Evolutionary conservation across 1,140 invertebrate genomes (phyloP).

Genomic region (Ephestia elutella): DNA sequence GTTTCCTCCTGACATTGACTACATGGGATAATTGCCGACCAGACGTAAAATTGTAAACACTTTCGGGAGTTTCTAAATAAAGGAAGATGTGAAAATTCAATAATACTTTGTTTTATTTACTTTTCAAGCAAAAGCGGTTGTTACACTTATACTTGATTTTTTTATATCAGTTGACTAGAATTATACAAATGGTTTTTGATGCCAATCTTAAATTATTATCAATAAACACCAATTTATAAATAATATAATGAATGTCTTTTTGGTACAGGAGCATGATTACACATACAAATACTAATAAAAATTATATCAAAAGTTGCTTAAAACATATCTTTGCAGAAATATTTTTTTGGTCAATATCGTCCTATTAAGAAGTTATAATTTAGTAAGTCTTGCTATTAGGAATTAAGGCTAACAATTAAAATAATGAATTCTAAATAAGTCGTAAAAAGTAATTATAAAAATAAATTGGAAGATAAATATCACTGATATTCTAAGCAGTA

Average conservation of each 20-base stretch:
- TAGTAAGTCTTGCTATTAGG: too few species aligned
- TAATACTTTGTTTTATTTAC: constrained; percentile 4
- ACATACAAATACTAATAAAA: background rate
- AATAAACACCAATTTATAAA: too few species aligned
- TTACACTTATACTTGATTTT: background rate
- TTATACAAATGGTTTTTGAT: too few species aligned
- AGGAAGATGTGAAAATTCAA: background rate
- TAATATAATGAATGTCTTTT: background rate
- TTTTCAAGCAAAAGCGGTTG: background rate
- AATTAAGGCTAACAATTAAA: background rate
- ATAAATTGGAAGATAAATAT: constrained; percentile 1
- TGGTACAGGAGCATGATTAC: background rate
- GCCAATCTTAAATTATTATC: too few species aligned
- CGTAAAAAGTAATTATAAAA: background rate
- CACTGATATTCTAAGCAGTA: background rate
- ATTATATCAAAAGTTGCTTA: background rate
- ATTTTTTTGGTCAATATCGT: background rate
- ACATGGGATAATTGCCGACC: background rate
- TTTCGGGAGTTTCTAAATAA: background rate
- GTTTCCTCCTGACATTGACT: too few species aligned
- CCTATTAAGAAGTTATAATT: background rate
- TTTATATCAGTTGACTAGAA: too few species aligned
- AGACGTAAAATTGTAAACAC: background rate
- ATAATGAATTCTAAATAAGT: background rate
- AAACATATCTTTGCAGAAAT: background rate